Evolutionary conservation across 2,888 invertebrate genomes (phyloP), one percentile per base, ranked within the genome.

Genomic region (Drosophila subsilvestris): DNA sequence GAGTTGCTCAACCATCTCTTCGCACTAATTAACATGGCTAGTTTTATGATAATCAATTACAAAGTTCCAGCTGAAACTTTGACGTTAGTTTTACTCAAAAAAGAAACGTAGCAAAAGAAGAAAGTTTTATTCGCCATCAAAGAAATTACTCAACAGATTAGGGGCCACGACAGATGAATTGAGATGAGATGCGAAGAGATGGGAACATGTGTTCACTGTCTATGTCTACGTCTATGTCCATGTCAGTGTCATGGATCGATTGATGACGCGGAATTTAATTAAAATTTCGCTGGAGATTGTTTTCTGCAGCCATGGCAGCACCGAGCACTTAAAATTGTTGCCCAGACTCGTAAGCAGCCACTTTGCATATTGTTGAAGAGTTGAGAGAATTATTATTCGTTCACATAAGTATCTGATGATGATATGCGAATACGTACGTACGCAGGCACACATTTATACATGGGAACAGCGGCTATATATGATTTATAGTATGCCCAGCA

Each of bases 41-140:
- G 75, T 75, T 88, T 75, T 77, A 78, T 78, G 78, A 76, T 88
- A 83, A 84, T 84, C 84, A 84, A 86, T 86, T 88, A 88, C 75
- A 86, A 83, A 88, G 84, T 83, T 88, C 57, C 45, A 63, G 54
- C 45, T 55, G 17, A 56, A 76, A 76, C 67, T 81, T 81, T 54
- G 49, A 42, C 57, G 50, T 63, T 70, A 67, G 72, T 82, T 85
- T 37, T 48, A 51, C 48, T 43, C 45, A 14, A 71, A 79, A 55
- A 50, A 37, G 25, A 37, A 20, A 20, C 27, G 29, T 5, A 10
- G 18, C 47, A 42, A 44, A 43, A 27, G 55, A 37, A 17, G 32
- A 71, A 71, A 86, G 51, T 84, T 78, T 66, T 67, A 54, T 62
- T 25, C 54, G 54, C 66, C 80, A 74, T 67, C 79, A 74, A 81